Conservation (phyloP, 2,113 vertebrate genomes). For the Labeo catla region DNA sequence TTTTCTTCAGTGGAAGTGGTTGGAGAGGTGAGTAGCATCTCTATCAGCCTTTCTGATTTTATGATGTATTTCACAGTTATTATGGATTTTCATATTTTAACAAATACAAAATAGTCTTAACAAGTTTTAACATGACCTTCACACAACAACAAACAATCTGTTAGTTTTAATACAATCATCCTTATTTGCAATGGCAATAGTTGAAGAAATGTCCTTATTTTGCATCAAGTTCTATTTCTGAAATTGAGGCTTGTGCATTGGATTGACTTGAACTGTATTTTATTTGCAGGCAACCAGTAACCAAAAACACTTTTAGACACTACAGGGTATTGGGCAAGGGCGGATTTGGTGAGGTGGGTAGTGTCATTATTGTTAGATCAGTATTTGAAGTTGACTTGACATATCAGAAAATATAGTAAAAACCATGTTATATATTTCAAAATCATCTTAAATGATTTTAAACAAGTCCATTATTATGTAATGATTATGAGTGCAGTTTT, state of each 20-base stretch:
- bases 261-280: slow-evolving; percentile 47
- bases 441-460: not conserved
- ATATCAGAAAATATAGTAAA: not conserved
- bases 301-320: slow-evolving; percentile 88
- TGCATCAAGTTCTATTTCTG: not conserved
- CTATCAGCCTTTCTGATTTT: not conserved
- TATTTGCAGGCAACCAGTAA: slow-evolving; percentile 81
- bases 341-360: slow-evolving; percentile 86
- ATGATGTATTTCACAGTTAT: not conserved
- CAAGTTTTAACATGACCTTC: not conserved
- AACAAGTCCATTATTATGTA: not conserved
- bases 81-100: not conserved
- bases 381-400: not conserved
- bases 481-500: not conserved
- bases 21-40: slow-evolving; percentile 80
- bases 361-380: not conserved
- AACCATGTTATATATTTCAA: not conserved
- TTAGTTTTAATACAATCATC: not conserved
- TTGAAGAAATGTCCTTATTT: not conserved
- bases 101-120: not conserved
- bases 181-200: not conserved
- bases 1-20: slow-evolving; percentile 92
- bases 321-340: slow-evolving; percentile 89
- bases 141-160: not conserved
- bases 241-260: slow-evolving; percentile 48